A percentile compares a stretch with the other conserved stretches of the same genome.
Conservation (phyloP, 2,888 invertebrate species). For the Uloborus plumipes region DNA sequence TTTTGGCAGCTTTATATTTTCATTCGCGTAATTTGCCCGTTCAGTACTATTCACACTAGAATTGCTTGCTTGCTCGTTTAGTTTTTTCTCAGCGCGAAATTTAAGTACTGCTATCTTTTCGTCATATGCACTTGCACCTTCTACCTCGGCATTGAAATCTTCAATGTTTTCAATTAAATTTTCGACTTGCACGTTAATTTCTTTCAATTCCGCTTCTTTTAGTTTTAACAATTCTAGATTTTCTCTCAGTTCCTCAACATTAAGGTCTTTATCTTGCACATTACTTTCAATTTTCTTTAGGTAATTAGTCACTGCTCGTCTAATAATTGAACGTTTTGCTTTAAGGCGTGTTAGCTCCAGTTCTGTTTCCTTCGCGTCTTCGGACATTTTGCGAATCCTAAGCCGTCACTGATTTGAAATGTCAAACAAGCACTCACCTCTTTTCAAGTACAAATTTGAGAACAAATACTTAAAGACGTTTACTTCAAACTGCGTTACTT, state of each 20-base stretch:
- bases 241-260: background rate
- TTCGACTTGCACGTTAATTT: background rate
- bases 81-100: background rate
- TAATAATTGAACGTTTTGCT: background rate
- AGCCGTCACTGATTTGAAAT: too few species aligned
- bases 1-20: background rate
- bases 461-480: too few species aligned
- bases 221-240: background rate
- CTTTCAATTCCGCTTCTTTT: background rate
- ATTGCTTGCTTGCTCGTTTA: background rate
- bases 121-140: background rate
- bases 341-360: background rate
- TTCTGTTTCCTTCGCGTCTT: background rate
- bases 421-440: too few species aligned
- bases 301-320: too few species aligned
- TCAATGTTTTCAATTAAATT: background rate
- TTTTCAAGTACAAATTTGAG: too few species aligned
- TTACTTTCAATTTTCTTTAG: background rate
- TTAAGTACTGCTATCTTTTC: background rate
- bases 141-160: background rate
- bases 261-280: background rate
- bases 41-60: too few species aligned
- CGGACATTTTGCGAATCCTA: background rate
- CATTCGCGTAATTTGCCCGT: background rate
- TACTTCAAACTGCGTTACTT: too few species aligned